phyloP scores from a whole-genome alignment of 1,140 invertebrate genomes.

The Heliconius melpomene region DNA sequence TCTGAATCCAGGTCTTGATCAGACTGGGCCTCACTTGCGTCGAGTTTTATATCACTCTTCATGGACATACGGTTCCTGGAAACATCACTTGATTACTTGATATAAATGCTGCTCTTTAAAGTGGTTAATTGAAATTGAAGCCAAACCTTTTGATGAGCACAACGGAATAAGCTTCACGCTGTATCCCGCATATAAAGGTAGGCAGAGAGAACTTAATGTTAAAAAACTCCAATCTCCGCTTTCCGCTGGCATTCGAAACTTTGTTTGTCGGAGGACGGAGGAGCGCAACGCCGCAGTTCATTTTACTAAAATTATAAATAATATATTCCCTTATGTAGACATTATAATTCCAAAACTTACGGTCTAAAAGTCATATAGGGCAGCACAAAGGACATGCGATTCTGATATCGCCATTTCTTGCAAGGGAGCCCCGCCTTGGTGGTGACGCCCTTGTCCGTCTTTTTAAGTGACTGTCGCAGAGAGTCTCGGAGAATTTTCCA shows the following conservation, averaged over 20 bases:
- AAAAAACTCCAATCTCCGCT: background rate
- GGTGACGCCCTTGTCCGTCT: conserved; percentile 53
- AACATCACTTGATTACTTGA: conserved; percentile 26
- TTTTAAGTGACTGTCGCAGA: conserved; percentile 66
- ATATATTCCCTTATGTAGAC: too few species aligned
- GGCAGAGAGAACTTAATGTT: background rate
- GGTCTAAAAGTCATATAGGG: conserved; percentile 68
- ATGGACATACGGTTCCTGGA: conserved; percentile 52
- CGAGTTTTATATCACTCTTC: conserved; percentile 56
- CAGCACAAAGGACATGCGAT: conserved; percentile 66
- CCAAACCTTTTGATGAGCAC: background rate
- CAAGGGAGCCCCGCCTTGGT: conserved; percentile 63
- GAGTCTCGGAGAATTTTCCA: conserved; percentile 76
- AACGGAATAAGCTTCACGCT: background rate
- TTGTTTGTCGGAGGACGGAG: too few species aligned
- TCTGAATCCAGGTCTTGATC: conserved; percentile 55
- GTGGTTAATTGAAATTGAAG: too few species aligned
- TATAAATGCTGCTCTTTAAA: conserved; percentile 23
- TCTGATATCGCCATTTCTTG: conserved; percentile 73
- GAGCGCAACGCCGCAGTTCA: too few species aligned
- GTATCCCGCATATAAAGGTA: background rate
- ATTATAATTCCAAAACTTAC: conserved; percentile 29
- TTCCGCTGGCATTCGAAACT: too few species aligned
- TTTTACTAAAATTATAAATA: too few species aligned
- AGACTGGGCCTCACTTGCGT: conserved; percentile 53